Percentiles rank a stretch among this genome's conserved stretches.
These are phyloP conservation scores for Pseudoips prasinana DNA, from an alignment of 2,888 invertebrate genomes.

Conservation along the genomic window DNA sequence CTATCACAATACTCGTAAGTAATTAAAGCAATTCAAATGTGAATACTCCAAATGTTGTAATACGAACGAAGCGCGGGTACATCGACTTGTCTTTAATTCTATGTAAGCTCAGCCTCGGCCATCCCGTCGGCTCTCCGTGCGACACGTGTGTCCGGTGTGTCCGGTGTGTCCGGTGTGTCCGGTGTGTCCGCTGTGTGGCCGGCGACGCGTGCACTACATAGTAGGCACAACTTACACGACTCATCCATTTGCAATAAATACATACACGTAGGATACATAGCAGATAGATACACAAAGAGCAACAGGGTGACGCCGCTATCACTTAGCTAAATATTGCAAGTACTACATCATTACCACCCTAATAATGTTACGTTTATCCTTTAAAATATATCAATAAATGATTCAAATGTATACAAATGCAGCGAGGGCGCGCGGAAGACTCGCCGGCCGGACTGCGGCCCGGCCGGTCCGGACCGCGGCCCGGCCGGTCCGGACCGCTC, in stretches of 20 bases:
- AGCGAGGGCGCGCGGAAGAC: constrained; percentile 51
- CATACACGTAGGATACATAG: constrained; percentile 50
- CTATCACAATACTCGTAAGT: constrained; percentile 83
- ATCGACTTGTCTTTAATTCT: constrained; percentile 42
- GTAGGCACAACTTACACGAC: constrained; percentile 61
- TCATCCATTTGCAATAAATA: constrained; percentile 53
- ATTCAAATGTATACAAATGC: constrained; percentile 62
- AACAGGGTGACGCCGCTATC: constrained; percentile 60
- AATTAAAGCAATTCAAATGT: constrained; percentile 82
- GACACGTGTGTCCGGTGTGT: constrained; percentile 1
- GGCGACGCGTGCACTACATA: constrained; percentile 55
- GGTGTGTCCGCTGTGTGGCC: constrained; percentile 14
- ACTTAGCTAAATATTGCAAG: constrained; percentile 74
- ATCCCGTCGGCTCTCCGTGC: constrained; percentile 17
- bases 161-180: constrained; percentile 7
- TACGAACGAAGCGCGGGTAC: constrained; percentile 68
- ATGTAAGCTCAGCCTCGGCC: constrained; percentile 35
- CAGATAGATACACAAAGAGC: constrained; percentile 51
- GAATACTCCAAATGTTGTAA: constrained; percentile 79
- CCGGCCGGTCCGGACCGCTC: background rate
- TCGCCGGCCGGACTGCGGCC: constrained; percentile 11
- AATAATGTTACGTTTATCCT: constrained; percentile 53
- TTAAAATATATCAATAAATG: constrained; percentile 64
- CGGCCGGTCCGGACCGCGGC: constrained; percentile 1
- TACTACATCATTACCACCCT: constrained; percentile 72